phyloP scores from a whole-genome alignment of 2,888 invertebrate species.

The Amblyjoppa proteus region DNA sequence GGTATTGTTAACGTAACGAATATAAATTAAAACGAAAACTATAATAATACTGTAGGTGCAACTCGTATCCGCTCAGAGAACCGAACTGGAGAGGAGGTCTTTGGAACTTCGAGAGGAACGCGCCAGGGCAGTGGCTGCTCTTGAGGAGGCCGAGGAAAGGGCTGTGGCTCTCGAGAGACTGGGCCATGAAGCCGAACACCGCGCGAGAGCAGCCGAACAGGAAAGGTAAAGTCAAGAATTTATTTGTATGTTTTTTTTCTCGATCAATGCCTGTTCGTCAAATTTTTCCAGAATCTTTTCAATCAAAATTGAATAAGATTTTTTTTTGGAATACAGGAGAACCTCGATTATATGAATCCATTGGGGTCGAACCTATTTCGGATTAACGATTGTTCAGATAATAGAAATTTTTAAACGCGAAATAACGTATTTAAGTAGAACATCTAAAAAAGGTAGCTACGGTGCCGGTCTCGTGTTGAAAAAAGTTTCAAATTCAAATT shows the following conservation, averaged over 20 bases:
- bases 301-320: too few species aligned
- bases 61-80: slow-evolving; percentile 92
- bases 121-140: slow-evolving; percentile 91
- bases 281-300: too few species aligned
- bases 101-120: slow-evolving; percentile 92
- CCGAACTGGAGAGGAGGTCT: slow-evolving; percentile 94
- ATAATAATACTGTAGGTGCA: slow-evolving; percentile 87
- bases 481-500: too few species aligned
- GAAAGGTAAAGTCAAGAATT: slow-evolving; percentile 85
- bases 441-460: too few species aligned
- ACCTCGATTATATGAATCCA: too few species aligned
- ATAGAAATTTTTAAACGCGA: too few species aligned
- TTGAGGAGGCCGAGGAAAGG: slow-evolving; percentile 96
- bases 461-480: too few species aligned
- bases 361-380: too few species aligned
- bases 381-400: too few species aligned
- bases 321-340: too few species aligned
- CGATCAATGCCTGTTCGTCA: too few species aligned
- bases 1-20: not conserved
- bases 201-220: slow-evolving; percentile 82
- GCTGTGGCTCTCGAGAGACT: slow-evolving; percentile 93
- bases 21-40: not conserved
- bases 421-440: too few species aligned
- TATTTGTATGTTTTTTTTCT: not conserved
- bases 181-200: slow-evolving; percentile 86